These are phyloP conservation scores for Opisthograptis luteolata DNA, from an alignment of 2,888 invertebrate species.

Conservation along the genomic window DNA sequence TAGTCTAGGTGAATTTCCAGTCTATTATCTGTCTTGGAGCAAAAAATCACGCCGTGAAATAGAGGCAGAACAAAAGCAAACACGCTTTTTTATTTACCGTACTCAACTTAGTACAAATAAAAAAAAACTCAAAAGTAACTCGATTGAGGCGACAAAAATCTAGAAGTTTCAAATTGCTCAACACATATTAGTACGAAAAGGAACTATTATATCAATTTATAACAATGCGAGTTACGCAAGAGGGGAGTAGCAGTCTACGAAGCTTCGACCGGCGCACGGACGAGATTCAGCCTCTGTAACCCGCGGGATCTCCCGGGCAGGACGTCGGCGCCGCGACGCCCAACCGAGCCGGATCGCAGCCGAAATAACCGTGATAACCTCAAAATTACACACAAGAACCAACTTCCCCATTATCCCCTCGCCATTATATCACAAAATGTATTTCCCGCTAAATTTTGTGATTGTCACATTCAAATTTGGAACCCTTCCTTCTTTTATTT, in stretches of 20 bases:
- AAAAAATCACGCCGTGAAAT: too few species aligned
- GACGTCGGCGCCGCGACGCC: constrained; percentile 47
- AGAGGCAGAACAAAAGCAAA: too few species aligned
- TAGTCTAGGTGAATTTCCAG: too few species aligned
- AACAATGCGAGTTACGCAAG: constrained; percentile 80
- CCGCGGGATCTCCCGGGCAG: constrained; percentile 68
- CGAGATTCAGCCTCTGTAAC: constrained; percentile 75
- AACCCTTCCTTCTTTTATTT: constrained; percentile 51
- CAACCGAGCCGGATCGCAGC: constrained; percentile 45
- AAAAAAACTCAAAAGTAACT: too few species aligned
- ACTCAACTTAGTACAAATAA: too few species aligned
- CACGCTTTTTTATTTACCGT: too few species aligned
- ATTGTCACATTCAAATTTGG: constrained; percentile 55
- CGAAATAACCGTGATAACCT: constrained; percentile 39
- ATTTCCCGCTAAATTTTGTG: constrained; percentile 37
- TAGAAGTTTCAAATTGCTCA: constrained; percentile 3
- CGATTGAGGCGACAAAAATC: too few species aligned
- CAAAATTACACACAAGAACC: constrained; percentile 44
- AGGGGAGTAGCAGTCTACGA: constrained; percentile 69
- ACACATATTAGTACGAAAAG: constrained; percentile 17
- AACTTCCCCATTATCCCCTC: not conserved
- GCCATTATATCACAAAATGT: constrained; percentile 27
- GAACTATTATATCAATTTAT: constrained; percentile 47
- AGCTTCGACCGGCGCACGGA: constrained; percentile 69
- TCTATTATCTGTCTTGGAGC: too few species aligned